Conservation (phyloP, 2,888 invertebrate genomes). For the Mamestra brassicae region DNA sequence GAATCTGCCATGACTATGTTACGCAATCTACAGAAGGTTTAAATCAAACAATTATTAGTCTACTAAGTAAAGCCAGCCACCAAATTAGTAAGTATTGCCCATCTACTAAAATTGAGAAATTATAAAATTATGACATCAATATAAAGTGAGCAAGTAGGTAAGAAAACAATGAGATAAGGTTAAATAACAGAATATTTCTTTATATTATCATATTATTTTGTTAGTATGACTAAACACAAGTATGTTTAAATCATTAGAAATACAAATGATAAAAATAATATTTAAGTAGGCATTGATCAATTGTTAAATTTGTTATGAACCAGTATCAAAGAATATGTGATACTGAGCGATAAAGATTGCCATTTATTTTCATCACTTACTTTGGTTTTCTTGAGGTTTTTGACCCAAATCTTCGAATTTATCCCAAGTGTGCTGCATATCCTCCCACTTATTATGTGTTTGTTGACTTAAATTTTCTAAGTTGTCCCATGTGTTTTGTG, state of each 20-base stretch:
- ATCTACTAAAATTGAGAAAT: not conserved
- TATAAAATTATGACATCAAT: slow-evolving; percentile 6
- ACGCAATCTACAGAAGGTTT: not conserved
- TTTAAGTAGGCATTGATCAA: slow-evolving; percentile 31
- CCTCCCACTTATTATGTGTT: slow-evolving; percentile 68
- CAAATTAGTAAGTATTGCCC: slow-evolving; percentile 27
- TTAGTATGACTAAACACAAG: slow-evolving; percentile 44
- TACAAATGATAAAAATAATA: slow-evolving; percentile 18
- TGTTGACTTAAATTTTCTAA: slow-evolving; percentile 74
- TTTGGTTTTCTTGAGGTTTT: slow-evolving; percentile 62
- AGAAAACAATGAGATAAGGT: slow-evolving; percentile 27
- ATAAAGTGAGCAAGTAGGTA: not conserved
- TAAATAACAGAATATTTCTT: slow-evolving; percentile 21
- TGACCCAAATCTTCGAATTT: slow-evolving; percentile 60
- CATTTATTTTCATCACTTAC: slow-evolving; percentile 57
- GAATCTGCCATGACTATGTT: not conserved
- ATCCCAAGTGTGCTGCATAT: slow-evolving; percentile 59
- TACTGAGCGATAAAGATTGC: slow-evolving; percentile 8
- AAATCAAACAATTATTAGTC: slow-evolving; percentile 1
- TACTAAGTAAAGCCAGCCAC: slow-evolving; percentile 36
- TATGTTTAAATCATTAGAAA: slow-evolving; percentile 12
- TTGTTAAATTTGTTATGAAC: slow-evolving; percentile 31
- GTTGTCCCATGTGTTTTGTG: slow-evolving; percentile 67
- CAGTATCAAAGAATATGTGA: slow-evolving; percentile 18
- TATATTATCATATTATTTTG: slow-evolving; percentile 35